phyloP scores from a whole-genome alignment of 2,888 invertebrate genomes.

The Hydropsyche betteni region DNA sequence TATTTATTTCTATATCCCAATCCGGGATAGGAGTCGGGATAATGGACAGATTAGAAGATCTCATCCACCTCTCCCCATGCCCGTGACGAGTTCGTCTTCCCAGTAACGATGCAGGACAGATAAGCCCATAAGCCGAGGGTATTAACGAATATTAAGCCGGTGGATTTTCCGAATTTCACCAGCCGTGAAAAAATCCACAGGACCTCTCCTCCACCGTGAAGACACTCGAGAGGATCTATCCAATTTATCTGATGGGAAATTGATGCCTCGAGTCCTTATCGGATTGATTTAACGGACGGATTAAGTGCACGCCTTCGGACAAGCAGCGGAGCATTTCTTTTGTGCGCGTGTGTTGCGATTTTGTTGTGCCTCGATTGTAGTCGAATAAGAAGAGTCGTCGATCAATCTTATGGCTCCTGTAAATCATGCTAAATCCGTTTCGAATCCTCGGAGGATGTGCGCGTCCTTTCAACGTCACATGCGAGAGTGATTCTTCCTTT shows the following conservation, averaged over 20 bases:
- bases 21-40: constrained; percentile 23
- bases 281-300: constrained; percentile 27
- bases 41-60: constrained; percentile 42
- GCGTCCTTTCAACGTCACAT: constrained; percentile 24
- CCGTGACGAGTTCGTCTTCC: not conserved
- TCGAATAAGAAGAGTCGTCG: not conserved
- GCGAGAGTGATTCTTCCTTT: constrained; percentile 22
- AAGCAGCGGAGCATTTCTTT: too few relatives aligned
- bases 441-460: constrained; percentile 14
- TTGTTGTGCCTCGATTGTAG: not conserved
- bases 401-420: constrained; percentile 16
- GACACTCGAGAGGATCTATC: constrained; percentile 39
- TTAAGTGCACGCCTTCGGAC: not conserved
- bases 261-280: constrained; percentile 45
- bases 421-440: constrained; percentile 22
- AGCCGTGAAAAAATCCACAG: constrained; percentile 4
- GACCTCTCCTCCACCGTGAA: not conserved
- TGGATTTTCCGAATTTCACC: constrained; percentile 39
- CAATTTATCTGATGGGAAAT: constrained; percentile 46
- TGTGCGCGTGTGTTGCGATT: too few relatives aligned
- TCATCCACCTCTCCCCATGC: not conserved
- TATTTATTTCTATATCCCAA: constrained; percentile 43
- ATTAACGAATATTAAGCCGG: constrained; percentile 49
- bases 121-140: constrained; percentile 45
- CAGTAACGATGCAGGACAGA: constrained; percentile 32